A percentile compares a stretch with the other conserved stretches of the same genome.
Evolutionary conservation across 2,113 vertebrate genomes (phyloP).

Genomic region (Jaculus jaculus): DNA sequence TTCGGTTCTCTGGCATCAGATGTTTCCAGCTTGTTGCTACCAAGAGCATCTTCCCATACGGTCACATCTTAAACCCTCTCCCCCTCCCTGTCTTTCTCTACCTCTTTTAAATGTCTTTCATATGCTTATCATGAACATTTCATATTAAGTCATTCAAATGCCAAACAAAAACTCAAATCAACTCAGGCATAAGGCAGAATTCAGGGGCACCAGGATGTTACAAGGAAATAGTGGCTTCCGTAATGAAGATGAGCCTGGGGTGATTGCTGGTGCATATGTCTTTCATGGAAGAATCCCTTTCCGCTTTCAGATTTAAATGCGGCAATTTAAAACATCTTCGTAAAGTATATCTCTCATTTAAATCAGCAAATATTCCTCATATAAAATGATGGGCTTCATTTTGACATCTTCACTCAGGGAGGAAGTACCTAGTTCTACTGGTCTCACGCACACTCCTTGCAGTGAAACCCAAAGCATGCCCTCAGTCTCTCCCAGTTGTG

Average conservation of each 20-base stretch:
- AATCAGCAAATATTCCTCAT: background rate
- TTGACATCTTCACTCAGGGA: background rate
- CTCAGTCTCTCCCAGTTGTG: background rate
- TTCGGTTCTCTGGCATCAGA: background rate
- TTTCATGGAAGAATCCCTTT: background rate
- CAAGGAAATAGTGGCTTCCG: conserved; percentile 6
- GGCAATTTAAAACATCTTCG: background rate
- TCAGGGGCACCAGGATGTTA: background rate
- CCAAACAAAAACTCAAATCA: conserved; percentile 24
- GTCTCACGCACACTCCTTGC: background rate
- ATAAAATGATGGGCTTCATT: background rate
- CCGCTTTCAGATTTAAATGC: conserved; percentile 2
- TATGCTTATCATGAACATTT: background rate
- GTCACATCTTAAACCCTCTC: fast-evolving
- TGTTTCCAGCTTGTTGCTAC: background rate
- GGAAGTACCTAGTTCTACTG: background rate
- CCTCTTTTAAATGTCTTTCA: background rate
- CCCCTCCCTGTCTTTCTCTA: background rate
- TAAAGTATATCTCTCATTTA: background rate
- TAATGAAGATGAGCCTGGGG: background rate
- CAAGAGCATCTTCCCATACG: background rate
- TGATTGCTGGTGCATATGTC: background rate
- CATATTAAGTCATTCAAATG: background rate
- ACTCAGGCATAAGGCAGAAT: background rate
- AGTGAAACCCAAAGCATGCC: background rate